phyloP scores from a whole-genome alignment of 2,113 vertebrate genomes.

The Balaeniceps rex region DNA sequence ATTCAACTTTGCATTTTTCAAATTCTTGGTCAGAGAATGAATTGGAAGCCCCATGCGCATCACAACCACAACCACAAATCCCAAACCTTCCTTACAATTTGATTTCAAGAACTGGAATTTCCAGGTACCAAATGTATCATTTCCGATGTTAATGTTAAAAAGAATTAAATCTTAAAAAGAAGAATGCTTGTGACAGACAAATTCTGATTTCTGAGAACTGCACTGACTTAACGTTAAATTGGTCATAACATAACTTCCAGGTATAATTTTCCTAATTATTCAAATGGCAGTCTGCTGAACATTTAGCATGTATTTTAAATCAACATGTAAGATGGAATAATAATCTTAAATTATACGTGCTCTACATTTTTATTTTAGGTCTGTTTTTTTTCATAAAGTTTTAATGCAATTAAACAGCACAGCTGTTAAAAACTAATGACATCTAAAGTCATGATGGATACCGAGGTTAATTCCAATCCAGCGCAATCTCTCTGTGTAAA shows the following conservation, averaged over 20 bases:
- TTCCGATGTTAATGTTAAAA: neutral
- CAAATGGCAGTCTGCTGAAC: neutral
- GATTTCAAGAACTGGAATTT: neutral
- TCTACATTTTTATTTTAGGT: neutral
- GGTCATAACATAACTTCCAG: neutral
- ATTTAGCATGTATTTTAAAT: neutral
- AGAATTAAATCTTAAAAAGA: neutral
- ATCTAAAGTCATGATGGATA: neutral
- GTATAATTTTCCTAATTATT: neutral
- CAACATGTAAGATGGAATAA: neutral
- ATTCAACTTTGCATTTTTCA: neutral
- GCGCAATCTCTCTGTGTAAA: neutral
- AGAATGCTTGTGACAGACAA: neutral
- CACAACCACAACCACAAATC: neutral
- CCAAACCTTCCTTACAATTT: neutral
- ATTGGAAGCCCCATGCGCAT: neutral
- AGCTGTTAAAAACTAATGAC: conserved; percentile 43
- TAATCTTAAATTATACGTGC: neutral
- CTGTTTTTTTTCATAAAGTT: neutral
- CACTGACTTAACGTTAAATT: neutral
- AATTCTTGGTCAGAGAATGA: neutral
- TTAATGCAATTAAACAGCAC: conserved; percentile 5
- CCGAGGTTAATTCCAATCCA: neutral
- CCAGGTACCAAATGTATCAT: neutral
- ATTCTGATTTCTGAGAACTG: neutral